Conservation (phyloP, 2,888 invertebrate genomes). For the Apodemia zela region DNA sequence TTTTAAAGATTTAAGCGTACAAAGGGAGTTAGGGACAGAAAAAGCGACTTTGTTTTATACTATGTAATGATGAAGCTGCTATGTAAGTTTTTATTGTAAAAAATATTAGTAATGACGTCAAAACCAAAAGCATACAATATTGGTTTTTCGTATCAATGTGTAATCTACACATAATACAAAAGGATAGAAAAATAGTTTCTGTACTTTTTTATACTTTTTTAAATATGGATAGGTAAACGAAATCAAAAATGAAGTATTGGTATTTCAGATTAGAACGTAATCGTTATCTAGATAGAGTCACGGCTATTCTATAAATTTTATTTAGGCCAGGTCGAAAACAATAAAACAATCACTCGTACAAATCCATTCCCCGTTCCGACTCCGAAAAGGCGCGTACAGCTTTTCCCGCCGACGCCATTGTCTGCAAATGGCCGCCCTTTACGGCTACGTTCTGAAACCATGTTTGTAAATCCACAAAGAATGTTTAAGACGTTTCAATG, state of each 20-base stretch:
- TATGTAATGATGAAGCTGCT: too few relatives aligned
- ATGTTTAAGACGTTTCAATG: slow-evolving; percentile 51
- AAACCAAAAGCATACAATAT: too few relatives aligned
- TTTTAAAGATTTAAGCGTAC: too few relatives aligned
- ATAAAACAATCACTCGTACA: slow-evolving; percentile 46
- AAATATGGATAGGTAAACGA: neutral
- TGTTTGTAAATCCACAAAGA: slow-evolving; percentile 48
- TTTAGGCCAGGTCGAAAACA: slow-evolving; percentile 20
- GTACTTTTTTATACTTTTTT: neutral
- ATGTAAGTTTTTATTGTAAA: too few relatives aligned
- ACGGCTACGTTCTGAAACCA: slow-evolving; percentile 54
- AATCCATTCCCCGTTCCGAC: slow-evolving; percentile 48
- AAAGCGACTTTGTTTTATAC: too few relatives aligned
- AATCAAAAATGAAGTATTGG: neutral
- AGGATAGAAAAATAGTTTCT: too few relatives aligned
- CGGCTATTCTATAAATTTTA: neutral
- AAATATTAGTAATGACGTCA: too few relatives aligned
- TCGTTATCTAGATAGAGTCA: neutral
- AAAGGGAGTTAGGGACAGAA: too few relatives aligned
- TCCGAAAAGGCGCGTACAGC: slow-evolving; percentile 42
- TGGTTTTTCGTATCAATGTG: too few relatives aligned
- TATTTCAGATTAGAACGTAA: neutral
- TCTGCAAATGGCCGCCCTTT: slow-evolving; percentile 69
- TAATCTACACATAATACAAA: too few relatives aligned
- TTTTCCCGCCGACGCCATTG: slow-evolving; percentile 65